These are phyloP conservation scores for Geodia barretti DNA, from an alignment of 37 sponge, comb jelly and placozoan genomes.

Conservation along the genomic window DNA sequence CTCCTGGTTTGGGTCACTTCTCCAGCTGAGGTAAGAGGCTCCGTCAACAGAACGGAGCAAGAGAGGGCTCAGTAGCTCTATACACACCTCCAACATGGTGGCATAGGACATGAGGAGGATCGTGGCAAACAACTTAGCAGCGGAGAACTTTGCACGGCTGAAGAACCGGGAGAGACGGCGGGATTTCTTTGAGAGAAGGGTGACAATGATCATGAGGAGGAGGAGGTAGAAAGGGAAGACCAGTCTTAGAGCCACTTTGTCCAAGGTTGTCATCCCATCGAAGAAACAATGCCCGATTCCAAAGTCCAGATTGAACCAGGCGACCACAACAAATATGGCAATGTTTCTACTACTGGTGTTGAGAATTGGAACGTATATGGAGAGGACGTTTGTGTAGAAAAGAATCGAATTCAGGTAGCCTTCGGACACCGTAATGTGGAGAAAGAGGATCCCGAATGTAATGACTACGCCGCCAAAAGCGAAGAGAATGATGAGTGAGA, in stretches of 20 bases:
- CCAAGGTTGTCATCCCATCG: constrained; percentile 48
- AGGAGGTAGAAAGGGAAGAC: constrained; percentile 57
- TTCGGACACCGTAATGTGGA: constrained; percentile 34
- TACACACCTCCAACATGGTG: constrained; percentile 24
- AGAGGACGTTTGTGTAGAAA: constrained; percentile 42
- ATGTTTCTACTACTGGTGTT: neutral
- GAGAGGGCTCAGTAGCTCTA: constrained; percentile 5
- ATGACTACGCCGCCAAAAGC: constrained; percentile 24
- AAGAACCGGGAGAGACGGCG: constrained; percentile 1
- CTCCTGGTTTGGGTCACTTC: constrained; percentile 21
- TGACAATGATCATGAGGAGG: constrained; percentile 38
- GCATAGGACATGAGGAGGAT: constrained; percentile 40
- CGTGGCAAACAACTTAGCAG: constrained; percentile 48
- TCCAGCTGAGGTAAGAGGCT: constrained; percentile 8
- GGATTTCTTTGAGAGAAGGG: constrained; percentile 19
- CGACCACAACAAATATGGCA: neutral
- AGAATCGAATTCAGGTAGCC: constrained; percentile 52
- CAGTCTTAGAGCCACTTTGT: constrained; percentile 5
- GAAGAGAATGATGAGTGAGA: constrained; percentile 18
- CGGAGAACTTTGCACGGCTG: constrained; percentile 1
- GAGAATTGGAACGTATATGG: constrained; percentile 13
- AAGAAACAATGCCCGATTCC: constrained; percentile 59
- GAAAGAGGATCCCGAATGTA: neutral
- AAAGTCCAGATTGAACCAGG: constrained; percentile 23
- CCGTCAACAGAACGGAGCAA: neutral